Percentiles rank a stretch among this genome's conserved stretches.
phyloP scores from a whole-genome alignment of 2,113 vertebrate genomes.

The Thamnophis sirtalis region DNA sequence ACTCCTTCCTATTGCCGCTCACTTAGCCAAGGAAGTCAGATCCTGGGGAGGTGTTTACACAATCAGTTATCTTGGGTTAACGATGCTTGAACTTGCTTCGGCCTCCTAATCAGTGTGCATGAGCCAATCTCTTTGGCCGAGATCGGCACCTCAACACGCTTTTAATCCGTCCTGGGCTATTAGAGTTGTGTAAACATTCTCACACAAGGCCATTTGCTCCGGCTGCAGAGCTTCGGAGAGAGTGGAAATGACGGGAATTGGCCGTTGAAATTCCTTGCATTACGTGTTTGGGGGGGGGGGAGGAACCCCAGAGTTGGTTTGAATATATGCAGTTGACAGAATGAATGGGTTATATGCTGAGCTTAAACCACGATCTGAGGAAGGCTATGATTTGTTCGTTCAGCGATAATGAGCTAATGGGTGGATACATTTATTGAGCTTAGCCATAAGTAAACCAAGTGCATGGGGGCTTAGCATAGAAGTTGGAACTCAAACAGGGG shows the following conservation, averaged over 20 bases:
- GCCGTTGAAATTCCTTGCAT: background rate
- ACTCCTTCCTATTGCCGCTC: background rate
- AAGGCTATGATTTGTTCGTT: background rate
- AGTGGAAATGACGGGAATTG: background rate
- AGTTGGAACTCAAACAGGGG: background rate
- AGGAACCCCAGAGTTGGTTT: too few relatives aligned
- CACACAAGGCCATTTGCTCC: background rate
- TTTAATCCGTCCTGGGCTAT: background rate
- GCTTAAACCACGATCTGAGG: background rate
- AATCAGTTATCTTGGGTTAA: constrained; percentile 12
- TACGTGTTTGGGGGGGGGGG: background rate
- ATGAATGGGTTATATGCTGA: background rate
- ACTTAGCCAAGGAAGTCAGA: background rate
- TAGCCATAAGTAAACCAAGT: background rate
- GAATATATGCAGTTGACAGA: background rate
- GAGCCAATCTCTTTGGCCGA: background rate
- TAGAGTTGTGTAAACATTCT: background rate
- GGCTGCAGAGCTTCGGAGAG: background rate
- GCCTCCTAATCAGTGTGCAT: background rate
- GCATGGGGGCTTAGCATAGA: background rate
- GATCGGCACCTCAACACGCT: background rate
- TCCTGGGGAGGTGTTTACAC: background rate
- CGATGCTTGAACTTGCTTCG: background rate
- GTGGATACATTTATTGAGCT: background rate
- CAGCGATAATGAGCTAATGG: background rate